Percentiles rank a stretch among this genome's conserved stretches.
Evolutionary conservation across 2,113 vertebrate species (phyloP).

Genomic region (Thomomys bottae): DNA sequence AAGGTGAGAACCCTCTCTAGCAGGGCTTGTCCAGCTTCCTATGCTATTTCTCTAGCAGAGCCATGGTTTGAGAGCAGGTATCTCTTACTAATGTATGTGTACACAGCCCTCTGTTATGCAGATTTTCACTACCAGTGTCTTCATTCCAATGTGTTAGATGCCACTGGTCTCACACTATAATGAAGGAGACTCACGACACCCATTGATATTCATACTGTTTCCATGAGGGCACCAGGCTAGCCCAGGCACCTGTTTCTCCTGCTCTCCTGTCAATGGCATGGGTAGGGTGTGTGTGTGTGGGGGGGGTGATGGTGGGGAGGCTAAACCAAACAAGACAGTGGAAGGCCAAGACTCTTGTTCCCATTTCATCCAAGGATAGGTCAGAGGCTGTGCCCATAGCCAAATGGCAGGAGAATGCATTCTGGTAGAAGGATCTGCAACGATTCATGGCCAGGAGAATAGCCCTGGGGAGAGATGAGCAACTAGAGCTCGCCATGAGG

Average conservation of each 20-base stretch:
- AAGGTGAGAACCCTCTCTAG: slow-evolving; percentile 86
- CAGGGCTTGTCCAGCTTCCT: not conserved
- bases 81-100: not conserved
- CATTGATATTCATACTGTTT: not conserved
- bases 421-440: not conserved
- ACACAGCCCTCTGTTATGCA: fast-evolving
- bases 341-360: not conserved
- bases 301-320: too few relatives aligned
- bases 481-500: fast-evolving
- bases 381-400: not conserved
- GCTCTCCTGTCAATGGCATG: not conserved
- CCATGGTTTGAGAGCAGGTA: fast-evolving
- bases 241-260: fast-evolving
- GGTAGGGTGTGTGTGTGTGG: too few relatives aligned
- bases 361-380: not conserved
- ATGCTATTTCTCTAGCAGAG: not conserved
- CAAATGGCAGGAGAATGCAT: not conserved
- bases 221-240: not conserved
- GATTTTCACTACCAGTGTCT: fast-evolving
- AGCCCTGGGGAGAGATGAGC: not conserved
- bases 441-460: not conserved
- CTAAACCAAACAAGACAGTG: not conserved
- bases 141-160: not conserved
- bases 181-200: not conserved
- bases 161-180: not conserved